Evolutionary conservation across 1,140 invertebrate genomes (phyloP), one percentile per base, ranked within the genome.

Genomic region (Drosophila pandora): DNA sequence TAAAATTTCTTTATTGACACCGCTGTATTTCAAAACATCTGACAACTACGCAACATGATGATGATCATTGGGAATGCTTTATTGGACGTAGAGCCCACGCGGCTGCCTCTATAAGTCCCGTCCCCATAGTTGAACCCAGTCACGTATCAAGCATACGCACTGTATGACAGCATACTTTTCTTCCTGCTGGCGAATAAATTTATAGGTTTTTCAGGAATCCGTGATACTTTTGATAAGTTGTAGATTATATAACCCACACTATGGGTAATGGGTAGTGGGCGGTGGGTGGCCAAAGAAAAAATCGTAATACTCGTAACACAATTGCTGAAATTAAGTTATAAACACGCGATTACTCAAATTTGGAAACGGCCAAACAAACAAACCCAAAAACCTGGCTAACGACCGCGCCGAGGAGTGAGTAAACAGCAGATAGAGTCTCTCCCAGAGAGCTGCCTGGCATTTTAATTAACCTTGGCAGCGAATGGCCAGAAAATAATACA

Each of bases 401-500:
- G 41, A 21, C n/a, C 41, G 41, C 4, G 5, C 45, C 30, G 13
- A 21, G 21, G 47, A 50, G 41, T 21, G 28, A 62, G 41, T 48
- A 47, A 54, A 47, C n/a, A 41, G 49, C 45, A 43, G 45, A 49
- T 49, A 65, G 56, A 50, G 47, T 23, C 43, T 47, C 58, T 68
- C 45, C 43, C 65, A 48, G 80, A 60, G 43, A 70, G 74, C 74
- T 87, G 83, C 53, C 77, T 76, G 82, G 82, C 79, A 87, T 88
- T 87, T 87, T 87, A 87, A 87, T 87, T 88, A 87, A 87, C 82
- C 82, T 87, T 87, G 82, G 82, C 82, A 87, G 83, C 83, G 79
- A 87, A 88, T 88, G 60, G 53, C 53, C 70, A 71, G 39, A 55
- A 75, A 74, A 76, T 67, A 85, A 67, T 87, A 63, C 57, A 78